These are phyloP conservation scores for Apotomis turbidana DNA, from an alignment of 2,888 invertebrate species.

Conservation along the genomic window DNA sequence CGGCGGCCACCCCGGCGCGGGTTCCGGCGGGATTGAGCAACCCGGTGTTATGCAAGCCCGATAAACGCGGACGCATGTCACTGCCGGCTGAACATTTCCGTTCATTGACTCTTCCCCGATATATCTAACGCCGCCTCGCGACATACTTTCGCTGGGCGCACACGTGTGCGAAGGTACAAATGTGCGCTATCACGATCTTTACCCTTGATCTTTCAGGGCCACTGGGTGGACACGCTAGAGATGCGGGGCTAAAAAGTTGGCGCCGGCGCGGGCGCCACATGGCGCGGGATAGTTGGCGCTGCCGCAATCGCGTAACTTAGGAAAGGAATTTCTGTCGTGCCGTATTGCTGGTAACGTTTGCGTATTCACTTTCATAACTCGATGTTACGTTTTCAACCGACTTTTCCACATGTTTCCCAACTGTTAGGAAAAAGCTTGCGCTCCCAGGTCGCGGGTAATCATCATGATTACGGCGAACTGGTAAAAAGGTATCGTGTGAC, in stretches of 20 bases:
- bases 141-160: conserved; percentile 68
- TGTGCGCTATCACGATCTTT: conserved; percentile 49
- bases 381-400: conserved; percentile 75
- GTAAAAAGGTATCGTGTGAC: conserved; percentile 68
- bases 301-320: conserved; percentile 58
- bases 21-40: conserved; percentile 65
- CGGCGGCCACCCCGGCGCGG: conserved; percentile 51
- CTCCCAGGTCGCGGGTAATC: conserved; percentile 77
- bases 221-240: conserved; percentile 60
- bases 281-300: conserved; percentile 43
- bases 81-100: conserved; percentile 79
- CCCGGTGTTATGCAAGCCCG: conserved; percentile 74
- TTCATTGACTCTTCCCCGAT: conserved; percentile 83
- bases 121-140: conserved; percentile 69
- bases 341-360: conserved; percentile 70
- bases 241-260: conserved; percentile 49
- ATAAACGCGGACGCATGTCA: conserved; percentile 78
- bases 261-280: conserved; percentile 50
- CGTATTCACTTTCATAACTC: conserved; percentile 79
- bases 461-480: conserved; percentile 62
- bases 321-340: conserved; percentile 63
- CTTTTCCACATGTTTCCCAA: conserved; percentile 80
- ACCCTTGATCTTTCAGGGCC: conserved; percentile 65
- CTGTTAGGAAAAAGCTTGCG: conserved; percentile 70
- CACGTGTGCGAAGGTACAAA: conserved; percentile 57